Base-by-base conservation (phyloP, 1,140 invertebrate species). In the Habropoda laboriosa region DNA sequence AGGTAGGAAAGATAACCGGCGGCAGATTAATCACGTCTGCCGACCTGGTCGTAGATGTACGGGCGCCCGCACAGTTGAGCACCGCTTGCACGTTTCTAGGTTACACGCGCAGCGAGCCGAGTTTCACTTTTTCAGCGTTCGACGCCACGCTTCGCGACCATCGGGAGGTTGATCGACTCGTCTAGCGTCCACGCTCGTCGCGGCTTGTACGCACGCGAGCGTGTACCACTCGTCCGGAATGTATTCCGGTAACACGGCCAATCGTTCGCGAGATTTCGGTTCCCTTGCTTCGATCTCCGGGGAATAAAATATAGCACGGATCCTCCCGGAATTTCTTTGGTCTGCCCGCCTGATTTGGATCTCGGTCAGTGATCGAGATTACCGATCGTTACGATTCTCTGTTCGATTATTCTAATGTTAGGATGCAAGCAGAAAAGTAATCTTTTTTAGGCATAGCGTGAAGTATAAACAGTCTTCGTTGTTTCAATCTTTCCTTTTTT, bases 91-190 rank as follows among this genome's bases (percentile, higher is more conserved):
- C 90, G 92, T 92, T 93, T 93, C 92, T 93, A 93, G 92, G 92
- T 93, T 93, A 93, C 92, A 93, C 92, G 92, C 92, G 91, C 90
- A 92, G 89, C 92, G 91, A 92, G 91, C 87, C 87, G 92, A 93
- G 92, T 93, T 93, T 93, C 92, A 93, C 92, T 93, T 93, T 93
- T 93, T 93, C 91, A 92, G 88, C 86, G 89, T 88, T 91, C 88
- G 90, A 91, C 89, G 89, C 88, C 86, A 88, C 86, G 83, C 90
- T 86, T 86, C 79, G 83, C 85, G 83, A 90, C 83, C 88, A 89
- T 91, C 89, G 77, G 84, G 86, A 86, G 82, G 85, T 86, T 86
- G 77, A 79, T 75, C 78, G 73, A 68, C 81, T 86, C 85, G 85
- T 86, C 85, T 86, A 86, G 74, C 79, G 74, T 85, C 79, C 70